phyloP scores from a whole-genome alignment of 2,797 vertebrate genomes.

The Takifugu ocellatus region DNA sequence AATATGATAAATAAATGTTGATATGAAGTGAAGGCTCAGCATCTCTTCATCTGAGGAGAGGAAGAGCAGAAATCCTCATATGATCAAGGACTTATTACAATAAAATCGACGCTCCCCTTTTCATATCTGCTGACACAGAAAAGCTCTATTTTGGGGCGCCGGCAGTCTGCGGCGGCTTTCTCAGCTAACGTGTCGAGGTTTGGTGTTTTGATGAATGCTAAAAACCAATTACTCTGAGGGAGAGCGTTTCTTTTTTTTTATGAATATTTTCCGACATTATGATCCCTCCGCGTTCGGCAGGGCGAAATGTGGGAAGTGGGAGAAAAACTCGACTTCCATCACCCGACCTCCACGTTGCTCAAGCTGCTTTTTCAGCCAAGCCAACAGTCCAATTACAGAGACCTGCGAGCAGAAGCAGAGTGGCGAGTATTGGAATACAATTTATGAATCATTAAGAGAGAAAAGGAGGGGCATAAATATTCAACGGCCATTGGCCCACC shows the following conservation, averaged over 20 bases:
- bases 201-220: slow-evolving; percentile 29
- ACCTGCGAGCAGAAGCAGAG: slow-evolving; percentile 49
- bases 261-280: slow-evolving; percentile 65
- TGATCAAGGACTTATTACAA: slow-evolving; percentile 48
- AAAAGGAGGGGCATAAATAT: slow-evolving; percentile 62
- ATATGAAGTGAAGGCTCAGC: slow-evolving; percentile 40
- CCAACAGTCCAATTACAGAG: slow-evolving; percentile 59
- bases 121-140: slow-evolving; percentile 22
- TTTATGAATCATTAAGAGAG: slow-evolving; percentile 77
- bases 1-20: slow-evolving; percentile 63
- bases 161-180: slow-evolving; percentile 28
- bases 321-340: slow-evolving; percentile 50
- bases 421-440: slow-evolving; percentile 68
- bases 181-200: slow-evolving; percentile 17
- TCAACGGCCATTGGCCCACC: slow-evolving; percentile 70
- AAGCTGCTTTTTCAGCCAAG: slow-evolving; percentile 48
- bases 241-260: slow-evolving; percentile 45
- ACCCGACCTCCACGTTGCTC: slow-evolving; percentile 23
- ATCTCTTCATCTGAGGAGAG: slow-evolving; percentile 32
- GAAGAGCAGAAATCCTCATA: slow-evolving; percentile 15
- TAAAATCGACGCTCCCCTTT: slow-evolving; percentile 46
- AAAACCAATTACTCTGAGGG: slow-evolving; percentile 32
- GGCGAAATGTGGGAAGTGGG: slow-evolving; percentile 36
- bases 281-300: slow-evolving; percentile 43
- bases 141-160: slow-evolving; percentile 36